Base-by-base conservation (phyloP, 2,888 invertebrate species). In the Drosophila merina region DNA sequence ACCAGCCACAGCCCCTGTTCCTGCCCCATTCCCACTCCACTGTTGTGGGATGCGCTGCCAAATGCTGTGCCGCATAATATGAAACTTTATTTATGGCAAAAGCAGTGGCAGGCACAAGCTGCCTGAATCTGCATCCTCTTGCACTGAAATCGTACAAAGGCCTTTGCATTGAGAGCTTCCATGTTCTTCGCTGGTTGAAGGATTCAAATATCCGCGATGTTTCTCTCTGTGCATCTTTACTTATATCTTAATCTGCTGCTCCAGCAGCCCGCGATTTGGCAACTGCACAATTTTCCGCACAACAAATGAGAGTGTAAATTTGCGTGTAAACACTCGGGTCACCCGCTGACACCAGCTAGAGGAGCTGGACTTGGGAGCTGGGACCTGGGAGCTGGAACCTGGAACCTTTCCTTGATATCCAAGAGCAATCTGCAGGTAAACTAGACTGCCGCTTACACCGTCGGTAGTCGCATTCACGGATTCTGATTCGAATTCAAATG, bases 241-340 rank as follows among this genome's bases (percentile, higher is more conserved):
- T 52, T 52, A 30, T 3, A 64, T 67, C 63, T 47, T 45, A 36
- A 67, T 64, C 54, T 54, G 20, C 33, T 40, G 25, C 42, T 31
- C 26, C 42, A 50, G 50, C 57, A 62, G 56, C 47, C 48, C 26
- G 10, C 59, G 59, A 60, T 60, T 57, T 58, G 64, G 60, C 86
- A 83, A 51, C 55, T 58, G 66, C 64, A 69, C 87, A 81, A 87
- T 81, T 85, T 87, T 68, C 75, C 62, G 73, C 72, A 75, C 81
- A 86, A 88, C 87, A 86, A 89, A 89, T 89, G 87, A 89, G 90
- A 91, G 91, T 91, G 91, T 91, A 91, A 91, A 91, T 91, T 91
- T 89, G 91, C 91, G 91, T 91, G 91, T 91, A 91, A 91, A 91
- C 91, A 91, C 90, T 91, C 88, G 89, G 91, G 87, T 89, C 91